Base-by-base conservation (phyloP, 2,797 vertebrate genomes). In the Eleutherodactylus coqui region DNA sequence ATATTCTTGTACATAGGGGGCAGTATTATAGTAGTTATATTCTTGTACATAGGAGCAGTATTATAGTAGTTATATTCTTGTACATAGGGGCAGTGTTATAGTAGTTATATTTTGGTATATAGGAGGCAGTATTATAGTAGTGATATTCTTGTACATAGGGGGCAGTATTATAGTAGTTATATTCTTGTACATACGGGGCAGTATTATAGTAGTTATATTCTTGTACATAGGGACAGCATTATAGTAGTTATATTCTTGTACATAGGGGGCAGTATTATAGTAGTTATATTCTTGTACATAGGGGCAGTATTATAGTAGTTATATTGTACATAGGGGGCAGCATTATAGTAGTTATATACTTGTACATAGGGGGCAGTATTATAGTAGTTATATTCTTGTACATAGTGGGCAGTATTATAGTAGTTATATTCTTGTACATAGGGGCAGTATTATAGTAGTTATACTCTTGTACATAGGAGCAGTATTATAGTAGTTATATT, bases 1-100 rank as follows among this genome's bases (percentile, higher is more conserved):
- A 69, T 69, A 69, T 38, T 69, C 64, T 38, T 69, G 16, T 69
- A 69, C 19, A 19, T 64, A 64, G 29, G 60, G 2, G 34, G 32
- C 32, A 69, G 34, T 69, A 69, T 69, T 69, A 69, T 69, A 69
- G 64, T 38, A 69, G 64, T 36, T 69, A 69, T 69, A 69, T 69
- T 36, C 64, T 21, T 69, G 64, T 69, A 64, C 29, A 32, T 34
- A 64, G 62, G 62, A 2, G 16, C 27, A 27, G 24, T 1, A n/a
- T 55, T 55, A 55, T 55, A 55, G 51, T 21, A 55, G 51, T 55
- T 49, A 14, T 16, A 49, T n/a, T n/a, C n/a, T 49, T n/a, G n/a
- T n/a, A n/a, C n/a, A n/a, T n/a, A n/a, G n/a, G n/a, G n/a, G n/a
- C n/a, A 53, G 51, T 53, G 24, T 53, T 53, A 53, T 53, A 21